Base-by-base conservation (phyloP, 2,888 invertebrate species). In the Chrysotoxum bicinctum region DNA sequence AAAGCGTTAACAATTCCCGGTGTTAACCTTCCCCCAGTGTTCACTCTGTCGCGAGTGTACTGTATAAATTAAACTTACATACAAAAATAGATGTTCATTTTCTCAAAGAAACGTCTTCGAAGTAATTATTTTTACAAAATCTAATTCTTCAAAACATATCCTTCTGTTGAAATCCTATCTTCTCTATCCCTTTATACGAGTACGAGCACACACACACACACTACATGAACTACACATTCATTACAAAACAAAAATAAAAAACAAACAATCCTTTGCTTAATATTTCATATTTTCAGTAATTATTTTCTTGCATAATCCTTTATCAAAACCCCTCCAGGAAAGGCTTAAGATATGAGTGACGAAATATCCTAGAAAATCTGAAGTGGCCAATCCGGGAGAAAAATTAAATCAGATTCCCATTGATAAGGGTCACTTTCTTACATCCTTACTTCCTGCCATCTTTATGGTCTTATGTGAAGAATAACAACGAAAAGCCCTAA, bases 241-340 rank as follows among this genome's bases (percentile, higher is more conserved):
- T 50, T 50, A n/a, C 37, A 37, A 14, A 21, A 12, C 0, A 48
- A 21, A 48, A 48, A 48, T 10, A 9, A 45, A 45, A 21, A 12
- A 48, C 21, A 50, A 2, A 45, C 16, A 54, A 45, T 16, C 70
- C 54, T 14, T 26, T 73, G 43, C 58, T 80, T 62, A 85, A 85
- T 85, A 85, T 81, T 85, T 77, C 73, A 81, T 85, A 68, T 64
- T 64, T 26, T 64, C 48, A 45, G 68, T 85, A 81, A 85, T 85
- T 85, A 81, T 81, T 85, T 85, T 79, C 69, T 43, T 81, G 81
- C 81, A 73, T 85, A 85, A 85, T 81, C 81, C 76, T 52, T 37
- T 69, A 64, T 64, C 76, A 81, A 48, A 76, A 35, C 60, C 76
- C 21, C 45, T 30, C 37, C 2, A 16, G 26, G 8, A 58, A 48